Evolutionary conservation across 64 coral and sea anemone species (phyloP).

Genomic region (Montipora foliosa): DNA sequence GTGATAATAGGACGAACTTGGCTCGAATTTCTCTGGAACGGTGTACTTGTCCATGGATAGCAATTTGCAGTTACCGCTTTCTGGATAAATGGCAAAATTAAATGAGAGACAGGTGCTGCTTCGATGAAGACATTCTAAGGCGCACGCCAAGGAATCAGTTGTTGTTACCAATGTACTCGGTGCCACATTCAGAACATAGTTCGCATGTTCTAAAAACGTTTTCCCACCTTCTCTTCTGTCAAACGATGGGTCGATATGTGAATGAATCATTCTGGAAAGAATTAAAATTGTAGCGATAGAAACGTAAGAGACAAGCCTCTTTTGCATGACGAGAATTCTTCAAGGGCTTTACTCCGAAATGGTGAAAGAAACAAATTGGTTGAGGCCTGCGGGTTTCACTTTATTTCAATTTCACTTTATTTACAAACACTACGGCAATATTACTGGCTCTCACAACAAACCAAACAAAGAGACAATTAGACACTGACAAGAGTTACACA

Average conservation of each 20-base stretch:
- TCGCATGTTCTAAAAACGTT: neutral
- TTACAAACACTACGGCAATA: no score
- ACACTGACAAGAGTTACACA: no score
- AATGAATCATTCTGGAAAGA: neutral
- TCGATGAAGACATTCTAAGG: neutral
- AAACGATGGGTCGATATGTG: neutral
- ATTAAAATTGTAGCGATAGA: neutral
- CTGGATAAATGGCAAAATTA: neutral
- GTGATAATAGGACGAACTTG: slow-evolving; percentile 7
- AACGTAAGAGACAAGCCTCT: neutral
- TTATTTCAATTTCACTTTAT: no score
- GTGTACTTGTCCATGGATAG: neutral
- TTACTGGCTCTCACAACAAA: no score
- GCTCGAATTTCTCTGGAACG: neutral
- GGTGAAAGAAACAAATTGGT: no score
- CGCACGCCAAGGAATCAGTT: neutral
- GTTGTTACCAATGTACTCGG: neutral
- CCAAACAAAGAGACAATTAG: no score
- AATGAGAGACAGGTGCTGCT: neutral
- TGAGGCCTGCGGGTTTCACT: no score
- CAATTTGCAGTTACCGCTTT: neutral
- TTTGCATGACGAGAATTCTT: neutral
- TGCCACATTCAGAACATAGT: no score
- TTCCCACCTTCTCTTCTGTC: neutral
- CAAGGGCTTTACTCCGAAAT: no score